A percentile compares a stretch with the other conserved stretches of the same genome.
Conservation (phyloP, 2,113 vertebrate species). For the Caloenas nicobarica region DNA sequence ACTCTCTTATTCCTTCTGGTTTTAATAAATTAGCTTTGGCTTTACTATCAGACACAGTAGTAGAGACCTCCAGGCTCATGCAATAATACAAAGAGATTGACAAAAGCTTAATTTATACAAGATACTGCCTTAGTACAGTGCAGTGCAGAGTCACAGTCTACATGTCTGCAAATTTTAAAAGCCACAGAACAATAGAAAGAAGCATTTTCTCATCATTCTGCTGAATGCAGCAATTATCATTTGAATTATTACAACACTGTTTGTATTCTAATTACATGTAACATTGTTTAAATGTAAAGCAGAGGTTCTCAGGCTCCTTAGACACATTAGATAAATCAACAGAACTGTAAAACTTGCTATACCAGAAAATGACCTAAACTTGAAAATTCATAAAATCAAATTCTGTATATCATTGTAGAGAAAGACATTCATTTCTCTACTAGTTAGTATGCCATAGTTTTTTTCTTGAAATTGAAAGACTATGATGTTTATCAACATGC, state of each 20-base stretch:
- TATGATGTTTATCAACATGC: conserved; percentile 79
- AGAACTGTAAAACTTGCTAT: background rate
- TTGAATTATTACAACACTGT: background rate
- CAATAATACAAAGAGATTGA: background rate
- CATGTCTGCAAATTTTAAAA: background rate
- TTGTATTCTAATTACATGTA: background rate
- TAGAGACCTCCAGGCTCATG: background rate
- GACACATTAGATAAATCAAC: background rate
- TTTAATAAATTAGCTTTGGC: background rate
- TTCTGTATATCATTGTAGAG: background rate
- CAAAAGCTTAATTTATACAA: background rate
- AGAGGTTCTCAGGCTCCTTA: background rate
- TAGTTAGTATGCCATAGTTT: conserved; percentile 27
- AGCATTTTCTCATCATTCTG: background rate
- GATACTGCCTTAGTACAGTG: background rate
- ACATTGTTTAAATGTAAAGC: background rate
- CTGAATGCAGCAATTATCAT: background rate
- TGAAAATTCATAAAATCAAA: background rate
- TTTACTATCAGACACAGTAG: background rate
- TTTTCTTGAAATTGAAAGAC: conserved; percentile 72
- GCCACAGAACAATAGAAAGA: background rate
- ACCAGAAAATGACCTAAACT: background rate
- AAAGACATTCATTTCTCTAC: background rate
- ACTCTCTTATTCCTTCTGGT: background rate
- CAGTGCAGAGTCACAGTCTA: background rate